Evolutionary conservation across 2,888 invertebrate species (phyloP), one percentile per base, ranked within the genome.

Genomic region (Icerya purchasi): DNA sequence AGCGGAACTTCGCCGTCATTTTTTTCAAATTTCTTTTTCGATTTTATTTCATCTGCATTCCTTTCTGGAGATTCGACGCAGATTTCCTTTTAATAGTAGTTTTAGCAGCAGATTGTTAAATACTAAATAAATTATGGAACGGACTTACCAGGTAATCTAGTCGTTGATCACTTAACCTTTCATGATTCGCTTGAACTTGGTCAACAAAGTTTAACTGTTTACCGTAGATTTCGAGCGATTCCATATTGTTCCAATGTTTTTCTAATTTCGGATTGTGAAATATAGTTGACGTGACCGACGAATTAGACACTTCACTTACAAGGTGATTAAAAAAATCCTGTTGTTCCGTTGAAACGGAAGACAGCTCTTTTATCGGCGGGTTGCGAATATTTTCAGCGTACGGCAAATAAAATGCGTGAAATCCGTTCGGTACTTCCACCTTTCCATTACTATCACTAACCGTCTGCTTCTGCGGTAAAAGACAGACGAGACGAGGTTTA

Each of bases 251-350:
- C 63, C 63, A 63, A 50, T 62, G 62, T n/a, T 21, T 58, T 22
- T 59, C 59, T 25, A 63, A 25, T 60, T 63, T 62, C 1, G 63
- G 63, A 53, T 63, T 63, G 21, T 57, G 53, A 1, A 63, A 61
- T 21, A 56, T 20, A 23, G 53, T 10, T 18, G 62, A 59, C 36
- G 19, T 50, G 22, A 62, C 59, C 19, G 59, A 49, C 3, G 62
- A 36, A 36, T 36, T 24, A 1, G 56, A 19, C 53, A 63, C 21
- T n/a, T 60, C 61, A 50, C 61, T 58, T 24, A 62, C 52, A 10
- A 63, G 54, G 3, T 18, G 2, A 25, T 56, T 58, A 18, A 50
- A 59, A 3, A 63, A 10, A 2, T 56, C 23, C 2, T 54, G 3
- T 22, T 61, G 57, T 21, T 58, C 53, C 14, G 56, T 3, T 10